phyloP scores from a whole-genome alignment of 2,888 invertebrate species.

The Darwinula stevensoni region DNA sequence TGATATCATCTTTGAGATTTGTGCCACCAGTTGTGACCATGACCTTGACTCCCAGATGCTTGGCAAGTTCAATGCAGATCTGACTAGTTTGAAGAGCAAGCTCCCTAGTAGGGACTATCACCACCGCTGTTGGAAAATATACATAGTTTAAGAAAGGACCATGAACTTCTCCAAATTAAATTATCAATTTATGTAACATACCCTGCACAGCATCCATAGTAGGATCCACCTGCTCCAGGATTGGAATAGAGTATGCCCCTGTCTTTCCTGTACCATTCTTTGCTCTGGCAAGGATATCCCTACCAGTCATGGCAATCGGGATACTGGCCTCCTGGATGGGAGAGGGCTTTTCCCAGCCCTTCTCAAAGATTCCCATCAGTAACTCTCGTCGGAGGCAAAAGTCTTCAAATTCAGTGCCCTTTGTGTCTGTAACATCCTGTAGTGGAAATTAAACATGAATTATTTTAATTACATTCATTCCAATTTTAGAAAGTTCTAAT shows the following conservation, averaged over 20 bases:
- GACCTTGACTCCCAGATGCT: constrained; percentile 84
- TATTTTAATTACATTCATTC: background rate
- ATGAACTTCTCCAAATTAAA: background rate
- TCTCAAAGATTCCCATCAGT: constrained; percentile 98
- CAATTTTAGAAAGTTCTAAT: background rate
- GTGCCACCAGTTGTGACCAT: constrained; percentile 97
- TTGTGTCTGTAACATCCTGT: constrained; percentile 93
- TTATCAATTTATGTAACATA: too few species aligned
- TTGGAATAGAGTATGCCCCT: constrained; percentile 96
- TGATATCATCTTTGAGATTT: constrained; percentile 71
- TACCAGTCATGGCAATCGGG: constrained; percentile 87
- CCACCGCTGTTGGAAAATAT: constrained; percentile 28
- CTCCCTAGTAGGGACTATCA: constrained; percentile 95
- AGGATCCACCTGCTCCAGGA: constrained; percentile 52
- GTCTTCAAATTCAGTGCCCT: constrained; percentile 98
- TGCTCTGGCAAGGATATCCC: constrained; percentile 90
- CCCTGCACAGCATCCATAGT: constrained; percentile 72
- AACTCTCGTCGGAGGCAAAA: constrained; percentile 90
- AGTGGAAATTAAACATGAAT: constrained; percentile 10
- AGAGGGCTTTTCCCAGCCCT: constrained; percentile 98
- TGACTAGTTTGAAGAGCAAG: constrained; percentile 96
- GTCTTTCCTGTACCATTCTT: constrained; percentile 99
- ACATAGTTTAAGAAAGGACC: constrained; percentile 5
- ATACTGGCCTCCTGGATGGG: constrained; percentile 99
- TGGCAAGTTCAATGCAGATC: constrained; percentile 94